These are phyloP conservation scores for Augiades crinisus DNA, from an alignment of 2,888 invertebrate genomes.

Conservation along the genomic window DNA sequence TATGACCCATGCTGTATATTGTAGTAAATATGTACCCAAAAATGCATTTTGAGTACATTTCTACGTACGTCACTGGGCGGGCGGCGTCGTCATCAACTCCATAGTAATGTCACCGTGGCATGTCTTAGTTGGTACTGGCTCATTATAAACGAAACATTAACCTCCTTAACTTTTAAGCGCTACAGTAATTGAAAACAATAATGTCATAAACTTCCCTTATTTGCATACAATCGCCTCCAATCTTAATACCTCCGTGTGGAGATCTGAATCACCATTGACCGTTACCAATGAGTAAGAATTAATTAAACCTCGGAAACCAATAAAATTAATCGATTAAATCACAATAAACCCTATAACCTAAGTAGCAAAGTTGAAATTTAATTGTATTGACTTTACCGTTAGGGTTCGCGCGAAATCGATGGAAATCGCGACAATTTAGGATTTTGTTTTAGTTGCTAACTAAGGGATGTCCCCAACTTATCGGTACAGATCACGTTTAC, in stretches of 20 bases:
- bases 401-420: conserved; percentile 48
- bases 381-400: conserved; percentile 50
- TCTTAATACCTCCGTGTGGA: conserved; percentile 25
- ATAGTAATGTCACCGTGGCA: too few species aligned
- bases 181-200: conserved; percentile 10
- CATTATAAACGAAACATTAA: conserved; percentile 2
- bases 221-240: conserved; percentile 19
- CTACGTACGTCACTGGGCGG: too few species aligned
- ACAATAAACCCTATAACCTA: conserved; percentile 42
- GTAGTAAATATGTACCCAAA: too few species aligned
- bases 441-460: conserved; percentile 55
- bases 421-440: conserved; percentile 66
- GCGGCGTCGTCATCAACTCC: too few species aligned
- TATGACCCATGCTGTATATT: too few species aligned
- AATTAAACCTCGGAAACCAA: conserved; percentile 65
- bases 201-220: conserved; percentile 15
- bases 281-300: conserved; percentile 75
- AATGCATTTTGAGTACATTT: too few species aligned
- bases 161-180: conserved; percentile 8
- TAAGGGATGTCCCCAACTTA: conserved; percentile 20
- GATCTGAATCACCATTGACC: conserved; percentile 62
- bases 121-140: too few species aligned
- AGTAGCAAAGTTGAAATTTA: conserved; percentile 44
- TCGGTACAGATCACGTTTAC: background rate
- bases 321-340: conserved; percentile 41